Evolutionary conservation across 2,797 vertebrate species (phyloP).

Genomic region (Myioborus melanocephalus): DNA sequence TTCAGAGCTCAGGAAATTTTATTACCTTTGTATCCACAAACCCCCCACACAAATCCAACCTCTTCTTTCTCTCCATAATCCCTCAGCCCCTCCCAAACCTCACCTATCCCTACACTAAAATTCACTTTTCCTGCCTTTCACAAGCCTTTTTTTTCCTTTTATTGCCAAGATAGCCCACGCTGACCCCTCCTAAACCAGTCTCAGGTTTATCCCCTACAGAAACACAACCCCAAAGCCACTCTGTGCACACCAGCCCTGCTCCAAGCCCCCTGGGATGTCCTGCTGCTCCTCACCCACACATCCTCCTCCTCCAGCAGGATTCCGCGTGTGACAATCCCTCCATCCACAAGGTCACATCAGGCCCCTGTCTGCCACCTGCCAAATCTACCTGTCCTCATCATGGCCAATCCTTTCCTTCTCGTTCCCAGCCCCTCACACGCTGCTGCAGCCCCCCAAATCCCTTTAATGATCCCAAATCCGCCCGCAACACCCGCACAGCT

Average conservation of each 20-base stretch:
- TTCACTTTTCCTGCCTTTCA: not conserved
- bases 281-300: not conserved
- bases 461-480: not conserved
- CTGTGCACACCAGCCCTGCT: not conserved
- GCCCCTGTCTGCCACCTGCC: not conserved
- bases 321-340: not conserved
- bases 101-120: not conserved
- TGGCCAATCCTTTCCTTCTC: fast-evolving
- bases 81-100: not conserved
- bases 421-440: not conserved
- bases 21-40: not conserved
- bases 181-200: not conserved
- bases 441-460: not conserved
- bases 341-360: not conserved
- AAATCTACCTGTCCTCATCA: fast-evolving
- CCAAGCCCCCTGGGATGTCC: not conserved
- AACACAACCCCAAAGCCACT: not conserved
- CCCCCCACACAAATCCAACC: not conserved
- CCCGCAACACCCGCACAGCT: not conserved
- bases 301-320: not conserved
- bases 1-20: not conserved
- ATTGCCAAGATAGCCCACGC: fast-evolving
- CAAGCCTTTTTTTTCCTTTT: not conserved
- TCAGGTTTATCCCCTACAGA: fast-evolving
- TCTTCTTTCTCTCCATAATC: not conserved